A percentile compares a stretch with the other conserved stretches of the same genome.
Evolutionary conservation across 2,113 vertebrate genomes (phyloP).

Genomic region (Hyla sarda): DNA sequence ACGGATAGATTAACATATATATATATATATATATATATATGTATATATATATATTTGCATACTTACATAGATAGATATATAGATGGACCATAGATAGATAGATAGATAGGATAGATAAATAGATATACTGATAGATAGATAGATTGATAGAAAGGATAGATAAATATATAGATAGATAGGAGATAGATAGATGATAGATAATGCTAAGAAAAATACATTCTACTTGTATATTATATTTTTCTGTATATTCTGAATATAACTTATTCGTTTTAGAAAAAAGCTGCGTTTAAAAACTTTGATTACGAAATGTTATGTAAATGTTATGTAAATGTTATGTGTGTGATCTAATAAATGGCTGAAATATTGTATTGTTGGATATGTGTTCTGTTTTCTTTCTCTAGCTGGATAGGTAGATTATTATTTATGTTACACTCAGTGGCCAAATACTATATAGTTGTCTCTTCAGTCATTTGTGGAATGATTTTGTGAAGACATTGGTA

Average conservation of each 20-base stretch:
- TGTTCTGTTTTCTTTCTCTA: background rate
- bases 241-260: too few relatives aligned
- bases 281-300: background rate
- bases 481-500: background rate
- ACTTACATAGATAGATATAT: background rate
- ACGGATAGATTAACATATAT: too few relatives aligned
- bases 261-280: background rate
- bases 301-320: too few relatives aligned
- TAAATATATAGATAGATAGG: background rate
- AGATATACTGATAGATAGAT: slow-evolving; percentile 8
- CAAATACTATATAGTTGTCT: background rate
- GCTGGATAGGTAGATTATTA: background rate
- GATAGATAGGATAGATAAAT: background rate
- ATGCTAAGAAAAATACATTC: too few relatives aligned
- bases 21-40: too few relatives aligned
- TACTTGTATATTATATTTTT: too few relatives aligned
- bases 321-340: too few relatives aligned
- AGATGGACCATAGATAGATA: background rate
- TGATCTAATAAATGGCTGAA: too few relatives aligned
- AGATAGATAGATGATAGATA: background rate
- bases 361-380: too few relatives aligned
- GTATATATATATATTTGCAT: background rate
- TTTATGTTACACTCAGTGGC: too few relatives aligned
- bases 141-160: background rate
- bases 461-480: slow-evolving; percentile 3